Percentiles rank a stretch among this genome's conserved stretches.
These are phyloP conservation scores for Calephelis nemesis DNA, from an alignment of 1,140 invertebrate genomes.

Conservation along the genomic window DNA sequence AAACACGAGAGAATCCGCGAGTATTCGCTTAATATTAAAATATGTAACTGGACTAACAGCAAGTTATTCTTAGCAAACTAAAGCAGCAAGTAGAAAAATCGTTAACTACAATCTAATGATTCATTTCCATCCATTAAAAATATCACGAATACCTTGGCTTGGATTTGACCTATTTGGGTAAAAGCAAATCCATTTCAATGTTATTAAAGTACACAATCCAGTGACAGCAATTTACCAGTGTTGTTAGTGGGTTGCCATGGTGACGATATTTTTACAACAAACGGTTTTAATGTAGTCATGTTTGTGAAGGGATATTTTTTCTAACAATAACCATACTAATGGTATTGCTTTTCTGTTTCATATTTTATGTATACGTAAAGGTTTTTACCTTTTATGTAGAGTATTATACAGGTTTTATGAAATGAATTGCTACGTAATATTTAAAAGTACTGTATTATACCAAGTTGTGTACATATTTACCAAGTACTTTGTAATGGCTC, in stretches of 20 bases:
- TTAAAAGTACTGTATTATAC: too few species aligned
- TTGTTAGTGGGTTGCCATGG: conserved; percentile 42
- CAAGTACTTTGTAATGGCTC: too few species aligned
- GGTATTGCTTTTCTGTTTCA: too few species aligned
- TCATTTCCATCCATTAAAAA: conserved; percentile 12
- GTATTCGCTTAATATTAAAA: too few species aligned
- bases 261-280: conserved; percentile 19
- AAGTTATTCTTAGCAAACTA: not conserved
- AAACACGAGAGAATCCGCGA: too few species aligned
- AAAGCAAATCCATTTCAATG: conserved; percentile 14
- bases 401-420: too few species aligned
- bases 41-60: not conserved
- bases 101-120: conserved; percentile 10
- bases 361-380: too few species aligned
- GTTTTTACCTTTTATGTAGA: too few species aligned
- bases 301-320: not conserved
- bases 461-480: too few species aligned
- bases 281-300: not conserved
- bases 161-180: conserved; percentile 3
- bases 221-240: conserved; percentile 18
- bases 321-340: too few species aligned
- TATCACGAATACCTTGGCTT: not conserved
- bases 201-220: conserved; percentile 13
- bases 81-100: conserved; percentile 3
- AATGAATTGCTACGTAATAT: too few species aligned